Base-by-base conservation (phyloP, 2,888 invertebrate species). In the Luperina testacea region DNA sequence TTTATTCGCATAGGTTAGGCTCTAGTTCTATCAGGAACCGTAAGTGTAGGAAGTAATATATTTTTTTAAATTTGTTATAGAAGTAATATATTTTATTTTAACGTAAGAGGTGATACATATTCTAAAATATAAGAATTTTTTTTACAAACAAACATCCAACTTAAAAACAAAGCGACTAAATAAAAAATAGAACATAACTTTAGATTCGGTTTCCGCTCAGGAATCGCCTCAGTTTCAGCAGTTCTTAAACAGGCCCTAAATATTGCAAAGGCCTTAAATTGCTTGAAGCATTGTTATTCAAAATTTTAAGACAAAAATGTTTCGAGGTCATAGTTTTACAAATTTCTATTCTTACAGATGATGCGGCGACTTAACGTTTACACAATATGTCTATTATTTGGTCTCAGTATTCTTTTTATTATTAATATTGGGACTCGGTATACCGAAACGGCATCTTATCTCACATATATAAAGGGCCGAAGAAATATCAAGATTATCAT, bases 401-500 rank as follows among this genome's bases (percentile, higher is more conserved):
- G 95, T 90, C 94, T 97, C 91, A 96, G 95, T 93, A 94, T 96
- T 88, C 94, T 97, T 84, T 90, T 97, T 90, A 95, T 97, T 92
- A 96, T 96, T 95, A 94, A 96, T 92, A 96, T 96, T 95, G 45
- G 32, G 5, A 94, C 94, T 94, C 95, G 95, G 92, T 96, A 96
- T 94, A 94, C 95, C 93, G 95, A 96, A 93, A 96, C 96, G 93
- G 92, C 94, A 87, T 95, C 93, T 91, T 95, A 95, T 92, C 94
- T 61, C 2, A 48, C 95, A 89, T 93, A 93, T 88, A 89, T 92
- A 68, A 96, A 96, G 87, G 94, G 90, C 85, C 92, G 94, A 82
- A 94, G 94, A 84, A 96, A 94, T 87, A 91, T 95, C 78, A 94
- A 94, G 80, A 95, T 94, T 87, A 95, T 98, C 88, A 95, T 97